Evolutionary conservation across 2,888 invertebrate species (phyloP), one percentile per base, ranked within the genome.

Genomic region (Agonum fuliginosum): DNA sequence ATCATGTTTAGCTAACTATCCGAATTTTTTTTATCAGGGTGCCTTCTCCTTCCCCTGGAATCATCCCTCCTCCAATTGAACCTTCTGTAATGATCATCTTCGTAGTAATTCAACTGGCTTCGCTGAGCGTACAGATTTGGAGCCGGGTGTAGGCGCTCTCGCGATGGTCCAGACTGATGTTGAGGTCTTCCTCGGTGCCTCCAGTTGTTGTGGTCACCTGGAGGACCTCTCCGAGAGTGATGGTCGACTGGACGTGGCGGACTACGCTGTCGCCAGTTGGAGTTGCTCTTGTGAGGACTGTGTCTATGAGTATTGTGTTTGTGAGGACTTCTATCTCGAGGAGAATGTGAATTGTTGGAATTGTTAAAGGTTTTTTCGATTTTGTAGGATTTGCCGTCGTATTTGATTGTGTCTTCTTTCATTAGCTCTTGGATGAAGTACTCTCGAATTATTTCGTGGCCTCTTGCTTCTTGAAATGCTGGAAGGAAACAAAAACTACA

Each of bases 391-490:
- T 30, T 30, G 30, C n/a, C n/a, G n/a, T n/a, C n/a, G n/a, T n/a
- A n/a, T n/a, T n/a, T n/a, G n/a, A n/a, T 12, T 20, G 2, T 4
- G 2, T 12, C 6, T 17, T 19, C 19, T 58, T 62, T 62, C 17
- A 12, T 80, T 30, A 87, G 77, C 17, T 83, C 83, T 10, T 81
- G 24, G n/a, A 86, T 67, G 80, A 86, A 87, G 17, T 78, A 81
- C 0, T 80, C 78, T 3, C 88, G 83, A 80, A 87, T 86, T 17
- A 88, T 86, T 1, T 82, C 65, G 76, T 88, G 84, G 1, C 87
- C 88, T 5, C 88, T 84, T 10, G 87, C 87, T 20, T 83, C 83
- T 43, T 84, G 82, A 78, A 88, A 87, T 30, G 83, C 87, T 88
- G 81, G n/a, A n/a, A n/a, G n/a, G n/a, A n/a, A n/a, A 73, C 84